Evolutionary conservation across 2,113 vertebrate genomes (phyloP).

Genomic region (Clarias gariepinus): DNA sequence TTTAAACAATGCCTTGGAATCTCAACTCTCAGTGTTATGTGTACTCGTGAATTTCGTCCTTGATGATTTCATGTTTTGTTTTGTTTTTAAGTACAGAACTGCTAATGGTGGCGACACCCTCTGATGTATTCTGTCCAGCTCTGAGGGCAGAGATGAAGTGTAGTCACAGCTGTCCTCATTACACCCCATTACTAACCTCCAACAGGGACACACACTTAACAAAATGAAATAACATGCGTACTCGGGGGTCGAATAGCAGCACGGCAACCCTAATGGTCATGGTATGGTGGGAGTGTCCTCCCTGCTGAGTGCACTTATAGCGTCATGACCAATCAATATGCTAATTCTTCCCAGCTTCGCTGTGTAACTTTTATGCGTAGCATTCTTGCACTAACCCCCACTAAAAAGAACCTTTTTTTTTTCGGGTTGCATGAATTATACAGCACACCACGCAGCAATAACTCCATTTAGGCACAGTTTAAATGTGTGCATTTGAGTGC

Average conservation of each 20-base stretch:
- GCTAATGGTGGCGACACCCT: neutral
- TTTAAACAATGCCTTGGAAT: neutral
- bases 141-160: neutral
- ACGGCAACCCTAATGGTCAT: slow-evolving; percentile 31
- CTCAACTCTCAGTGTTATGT: neutral
- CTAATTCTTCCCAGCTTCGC: neutral
- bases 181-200: slow-evolving; percentile 50
- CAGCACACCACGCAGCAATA: neutral
- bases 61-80: no score
- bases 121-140: neutral
- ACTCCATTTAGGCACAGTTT: neutral
- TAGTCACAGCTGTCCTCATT: neutral
- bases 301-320: slow-evolving; percentile 13
- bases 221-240: slow-evolving; percentile 27
- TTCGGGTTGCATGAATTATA: neutral
- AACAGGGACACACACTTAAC: slow-evolving; percentile 16
- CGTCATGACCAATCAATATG: slow-evolving; percentile 35
- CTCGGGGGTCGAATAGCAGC: slow-evolving; percentile 1
- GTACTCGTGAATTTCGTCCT: neutral
- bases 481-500: neutral
- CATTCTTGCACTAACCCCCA: neutral
- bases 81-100: neutral
- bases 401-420: neutral
- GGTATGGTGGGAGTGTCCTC: neutral
- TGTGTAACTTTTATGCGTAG: neutral